Percentiles rank a stretch among this genome's conserved stretches.
phyloP scores from a whole-genome alignment of 2,888 invertebrate species.

The Labia minor region DNA sequence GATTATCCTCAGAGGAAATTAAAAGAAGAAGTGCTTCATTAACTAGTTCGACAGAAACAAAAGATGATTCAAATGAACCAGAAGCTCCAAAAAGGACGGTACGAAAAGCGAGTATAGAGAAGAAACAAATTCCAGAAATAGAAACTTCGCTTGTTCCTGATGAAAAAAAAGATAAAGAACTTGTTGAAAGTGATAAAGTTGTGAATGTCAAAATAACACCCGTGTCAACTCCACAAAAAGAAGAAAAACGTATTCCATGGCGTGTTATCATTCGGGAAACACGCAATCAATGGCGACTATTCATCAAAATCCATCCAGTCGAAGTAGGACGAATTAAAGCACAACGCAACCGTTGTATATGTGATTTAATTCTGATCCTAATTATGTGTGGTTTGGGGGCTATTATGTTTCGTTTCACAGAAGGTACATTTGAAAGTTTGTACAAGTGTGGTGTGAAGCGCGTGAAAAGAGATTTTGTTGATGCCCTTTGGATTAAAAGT shows the following conservation, averaged over 20 bases:
- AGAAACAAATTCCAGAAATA: conserved; percentile 21
- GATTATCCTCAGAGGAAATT: background rate
- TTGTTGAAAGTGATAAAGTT: conserved; percentile 36
- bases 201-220: conserved; percentile 28
- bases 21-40: background rate
- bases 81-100: conserved; percentile 28
- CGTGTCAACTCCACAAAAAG: conserved; percentile 23
- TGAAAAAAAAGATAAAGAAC: conserved; percentile 18
- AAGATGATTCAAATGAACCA: background rate
- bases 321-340: conserved; percentile 45
- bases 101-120: conserved; percentile 26
- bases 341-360: conserved; percentile 54
- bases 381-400: conserved; percentile 70
- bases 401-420: conserved; percentile 66
- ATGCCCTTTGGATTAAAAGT: conserved; percentile 69
- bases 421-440: conserved; percentile 73
- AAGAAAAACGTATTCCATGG: conserved; percentile 13
- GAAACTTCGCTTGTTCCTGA: background rate
- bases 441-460: conserved; percentile 81
- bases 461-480: conserved; percentile 76
- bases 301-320: conserved; percentile 41
- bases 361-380: conserved; percentile 55
- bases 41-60: conserved; percentile 34
- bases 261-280: conserved; percentile 22
- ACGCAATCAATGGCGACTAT: conserved; percentile 30